These are phyloP conservation scores for Molanna angustata DNA, from an alignment of 2,888 invertebrate species.

Conservation along the genomic window DNA sequence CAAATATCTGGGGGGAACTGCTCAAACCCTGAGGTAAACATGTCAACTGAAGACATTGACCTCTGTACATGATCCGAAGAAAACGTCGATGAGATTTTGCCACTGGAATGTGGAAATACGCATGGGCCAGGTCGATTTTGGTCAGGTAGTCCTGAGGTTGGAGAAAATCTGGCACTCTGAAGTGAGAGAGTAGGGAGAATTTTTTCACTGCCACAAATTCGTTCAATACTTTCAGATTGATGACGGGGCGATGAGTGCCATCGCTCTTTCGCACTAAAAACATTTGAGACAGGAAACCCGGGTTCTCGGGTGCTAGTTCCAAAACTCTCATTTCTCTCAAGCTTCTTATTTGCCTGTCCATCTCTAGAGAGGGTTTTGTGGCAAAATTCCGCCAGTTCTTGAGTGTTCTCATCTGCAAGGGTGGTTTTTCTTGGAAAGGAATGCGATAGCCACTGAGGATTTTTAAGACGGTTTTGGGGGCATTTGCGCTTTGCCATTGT, in stretches of 20 bases:
- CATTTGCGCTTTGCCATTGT: too few species aligned
- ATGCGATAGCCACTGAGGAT: too few species aligned
- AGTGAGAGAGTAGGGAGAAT: slow-evolving; percentile 37
- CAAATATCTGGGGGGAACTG: slow-evolving; percentile 1
- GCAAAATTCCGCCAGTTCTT: not conserved
- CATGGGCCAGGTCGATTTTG: slow-evolving; percentile 27
- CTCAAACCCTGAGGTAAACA: not conserved
- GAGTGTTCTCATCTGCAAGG: too few species aligned
- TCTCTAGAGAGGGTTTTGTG: not conserved
- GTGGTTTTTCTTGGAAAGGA: too few species aligned
- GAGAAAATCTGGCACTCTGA: slow-evolving; percentile 23
- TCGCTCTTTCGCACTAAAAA: slow-evolving; percentile 1
- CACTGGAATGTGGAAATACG: not conserved
- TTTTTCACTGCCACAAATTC: slow-evolving; percentile 38
- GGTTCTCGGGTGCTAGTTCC: not conserved
- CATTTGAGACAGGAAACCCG: slow-evolving; percentile 6
- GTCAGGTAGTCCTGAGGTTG: slow-evolving; percentile 33
- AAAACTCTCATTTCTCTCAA: not conserved
- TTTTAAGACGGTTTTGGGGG: too few species aligned
- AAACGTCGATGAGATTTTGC: not conserved
- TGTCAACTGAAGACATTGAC: slow-evolving; percentile 3
- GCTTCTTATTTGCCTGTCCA: slow-evolving; percentile 3
- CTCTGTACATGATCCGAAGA: not conserved
- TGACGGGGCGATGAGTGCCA: slow-evolving; percentile 37
- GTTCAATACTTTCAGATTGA: slow-evolving; percentile 40